Conservation (phyloP, 2,113 vertebrate species). For the Cynopterus brachyotis region DNA sequence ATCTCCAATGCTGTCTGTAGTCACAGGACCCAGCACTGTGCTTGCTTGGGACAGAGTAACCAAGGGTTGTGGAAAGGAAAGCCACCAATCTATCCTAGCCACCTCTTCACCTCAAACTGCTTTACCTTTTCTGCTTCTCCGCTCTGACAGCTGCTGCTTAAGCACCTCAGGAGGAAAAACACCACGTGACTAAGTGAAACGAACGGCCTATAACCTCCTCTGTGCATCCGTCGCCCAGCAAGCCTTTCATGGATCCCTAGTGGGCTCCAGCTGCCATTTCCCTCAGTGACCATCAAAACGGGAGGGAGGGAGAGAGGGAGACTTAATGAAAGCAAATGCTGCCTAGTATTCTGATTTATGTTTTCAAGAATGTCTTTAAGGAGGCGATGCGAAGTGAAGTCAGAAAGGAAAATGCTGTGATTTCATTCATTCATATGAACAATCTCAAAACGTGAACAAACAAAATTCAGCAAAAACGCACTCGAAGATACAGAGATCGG, state of each 20-base stretch:
- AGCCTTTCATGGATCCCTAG: neutral
- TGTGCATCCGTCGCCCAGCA: neutral
- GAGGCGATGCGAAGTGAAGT: neutral
- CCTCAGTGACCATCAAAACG: neutral
- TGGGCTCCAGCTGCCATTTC: neutral
- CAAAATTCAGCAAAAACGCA: neutral
- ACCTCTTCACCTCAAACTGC: neutral
- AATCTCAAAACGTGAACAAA: neutral
- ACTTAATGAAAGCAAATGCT: neutral
- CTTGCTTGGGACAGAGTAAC: neutral
- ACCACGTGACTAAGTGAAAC: neutral
- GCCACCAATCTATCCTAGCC: neutral
- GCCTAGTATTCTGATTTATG: neutral
- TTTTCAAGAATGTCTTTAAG: neutral
- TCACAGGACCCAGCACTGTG: neutral
- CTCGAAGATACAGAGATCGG: neutral
- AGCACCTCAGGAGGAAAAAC: neutral
- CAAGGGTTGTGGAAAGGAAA: neutral
- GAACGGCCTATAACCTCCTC: neutral
- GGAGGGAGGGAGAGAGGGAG: neutral
- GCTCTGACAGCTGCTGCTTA: conserved; percentile 12
- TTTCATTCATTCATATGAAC: neutral
- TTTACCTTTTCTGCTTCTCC: neutral
- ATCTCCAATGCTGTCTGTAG: neutral
- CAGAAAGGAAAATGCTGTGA: neutral